Percentiles rank a stretch among this genome's conserved stretches.
These are phyloP conservation scores for Mesoclemmys tuberculata DNA, from an alignment of 2,113 vertebrate species.

Conservation along the genomic window DNA sequence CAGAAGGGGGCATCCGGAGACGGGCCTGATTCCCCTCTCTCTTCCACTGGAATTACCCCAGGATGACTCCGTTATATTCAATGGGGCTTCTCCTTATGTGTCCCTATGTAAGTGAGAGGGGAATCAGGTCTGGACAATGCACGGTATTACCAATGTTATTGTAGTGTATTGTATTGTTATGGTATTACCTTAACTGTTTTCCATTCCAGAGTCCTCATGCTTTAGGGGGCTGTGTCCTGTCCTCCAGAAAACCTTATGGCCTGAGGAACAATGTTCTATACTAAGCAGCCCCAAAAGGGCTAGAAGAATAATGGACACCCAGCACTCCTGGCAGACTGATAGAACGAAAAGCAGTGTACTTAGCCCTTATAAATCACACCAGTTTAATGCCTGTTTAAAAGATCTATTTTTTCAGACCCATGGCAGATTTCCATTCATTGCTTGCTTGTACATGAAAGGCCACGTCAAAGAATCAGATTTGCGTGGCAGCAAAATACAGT, in stretches of 20 bases:
- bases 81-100: not conserved
- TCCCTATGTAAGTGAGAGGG: not conserved
- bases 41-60: not conserved
- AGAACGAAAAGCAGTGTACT: conserved; percentile 33
- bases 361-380: conserved; percentile 61
- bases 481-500: conserved; percentile 40
- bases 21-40: not conserved
- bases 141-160: not conserved
- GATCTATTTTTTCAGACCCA: conserved; percentile 66
- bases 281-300: not conserved
- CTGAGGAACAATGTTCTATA: not conserved
- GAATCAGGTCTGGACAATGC: not conserved
- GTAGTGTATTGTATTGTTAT: too few relatives aligned
- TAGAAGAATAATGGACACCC: not conserved
- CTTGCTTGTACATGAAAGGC: conserved; percentile 64
- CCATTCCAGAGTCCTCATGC: not conserved
- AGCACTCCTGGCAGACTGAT: conserved; percentile 17
- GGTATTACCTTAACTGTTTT: too few relatives aligned
- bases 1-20: not conserved
- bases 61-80: not conserved
- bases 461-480: conserved; percentile 58
- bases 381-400: conserved; percentile 70
- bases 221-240: not conserved
- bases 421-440: conserved; percentile 72
- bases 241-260: not conserved